Percentiles rank a stretch among this genome's conserved stretches.
These are phyloP conservation scores for Drosophila pseudotalamancana DNA, from an alignment of 2,888 invertebrate genomes.

Conservation along the genomic window DNA sequence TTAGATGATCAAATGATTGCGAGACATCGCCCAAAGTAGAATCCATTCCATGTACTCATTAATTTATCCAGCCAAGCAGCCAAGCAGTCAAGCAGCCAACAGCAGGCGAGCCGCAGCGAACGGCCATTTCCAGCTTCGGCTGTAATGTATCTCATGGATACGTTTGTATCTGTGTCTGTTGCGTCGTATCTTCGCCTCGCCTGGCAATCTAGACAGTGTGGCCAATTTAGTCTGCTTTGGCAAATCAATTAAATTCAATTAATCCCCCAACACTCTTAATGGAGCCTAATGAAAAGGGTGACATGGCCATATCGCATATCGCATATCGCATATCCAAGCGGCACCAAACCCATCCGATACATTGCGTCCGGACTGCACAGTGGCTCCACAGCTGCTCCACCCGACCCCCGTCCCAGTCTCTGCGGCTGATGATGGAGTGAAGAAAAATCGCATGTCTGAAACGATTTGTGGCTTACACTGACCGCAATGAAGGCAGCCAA, in stretches of 20 bases:
- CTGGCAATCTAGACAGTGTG: slow-evolving; percentile 83
- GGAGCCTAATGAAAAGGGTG: slow-evolving; percentile 84
- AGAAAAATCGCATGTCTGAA: slow-evolving; percentile 73
- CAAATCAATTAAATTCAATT: slow-evolving; percentile 85
- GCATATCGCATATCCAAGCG: slow-evolving; percentile 58
- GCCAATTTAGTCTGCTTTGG: slow-evolving; percentile 85
- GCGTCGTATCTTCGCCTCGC: slow-evolving; percentile 55
- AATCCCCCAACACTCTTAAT: slow-evolving; percentile 84
- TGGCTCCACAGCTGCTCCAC: slow-evolving; percentile 1
- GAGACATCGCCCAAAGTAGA: slow-evolving; percentile 60
- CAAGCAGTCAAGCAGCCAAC: slow-evolving; percentile 46
- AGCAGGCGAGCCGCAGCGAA: slow-evolving; percentile 11
- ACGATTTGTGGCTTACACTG: slow-evolving; percentile 67
- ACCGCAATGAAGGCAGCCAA: slow-evolving; percentile 2
- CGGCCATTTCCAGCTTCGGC: slow-evolving; percentile 26
- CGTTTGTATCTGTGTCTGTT: slow-evolving; percentile 26
- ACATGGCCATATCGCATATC: slow-evolving; percentile 77
- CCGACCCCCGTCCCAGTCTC: slow-evolving; percentile 11
- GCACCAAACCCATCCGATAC: slow-evolving; percentile 62
- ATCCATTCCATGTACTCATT: slow-evolving; percentile 76
- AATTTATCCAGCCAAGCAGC: slow-evolving; percentile 59
- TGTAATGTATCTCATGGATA: slow-evolving; percentile 54
- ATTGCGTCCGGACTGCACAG: slow-evolving; percentile 67
- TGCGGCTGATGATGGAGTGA: slow-evolving; percentile 61
- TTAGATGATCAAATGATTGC: slow-evolving; percentile 68